These are phyloP conservation scores for Neocrepidodera transversa DNA, from an alignment of 2,888 invertebrate genomes.

Conservation along the genomic window DNA sequence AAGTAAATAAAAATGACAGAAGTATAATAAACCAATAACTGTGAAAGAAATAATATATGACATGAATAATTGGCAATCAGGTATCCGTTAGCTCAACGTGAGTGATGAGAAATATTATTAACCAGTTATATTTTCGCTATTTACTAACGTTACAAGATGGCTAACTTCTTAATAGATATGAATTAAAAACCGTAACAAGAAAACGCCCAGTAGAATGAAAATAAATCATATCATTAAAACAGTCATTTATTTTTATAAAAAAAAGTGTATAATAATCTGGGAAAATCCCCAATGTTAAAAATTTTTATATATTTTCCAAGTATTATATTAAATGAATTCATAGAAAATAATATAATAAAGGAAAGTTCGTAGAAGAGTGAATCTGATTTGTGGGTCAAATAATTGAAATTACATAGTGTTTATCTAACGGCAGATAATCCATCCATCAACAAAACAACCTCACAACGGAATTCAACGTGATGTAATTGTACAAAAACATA, in stretches of 20 bases:
- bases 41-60: slow-evolving; percentile 3
- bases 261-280: too few species aligned
- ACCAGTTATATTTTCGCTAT: neutral
- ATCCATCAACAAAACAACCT: neutral
- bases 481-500: neutral
- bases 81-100: neutral
- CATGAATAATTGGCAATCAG: neutral
- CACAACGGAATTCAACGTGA: neutral
- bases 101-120: neutral
- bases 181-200: too few species aligned
- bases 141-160: too few species aligned
- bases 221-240: too few species aligned
- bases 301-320: too few species aligned
- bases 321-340: neutral
- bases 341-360: neutral
- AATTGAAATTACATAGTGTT: neutral
- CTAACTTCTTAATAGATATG: too few species aligned
- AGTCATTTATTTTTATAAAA: too few species aligned
- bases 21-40: too few species aligned
- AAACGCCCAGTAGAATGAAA: too few species aligned
- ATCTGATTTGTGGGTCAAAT: neutral
- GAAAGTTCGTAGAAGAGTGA: neutral
- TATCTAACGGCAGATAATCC: slow-evolving; percentile 4
- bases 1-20: too few species aligned
- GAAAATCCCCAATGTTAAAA: too few species aligned